Percentiles rank a stretch among this genome's conserved stretches.
Evolutionary conservation across 2,888 invertebrate species (phyloP).

Genomic region (Teinopalpus imperialis): DNA sequence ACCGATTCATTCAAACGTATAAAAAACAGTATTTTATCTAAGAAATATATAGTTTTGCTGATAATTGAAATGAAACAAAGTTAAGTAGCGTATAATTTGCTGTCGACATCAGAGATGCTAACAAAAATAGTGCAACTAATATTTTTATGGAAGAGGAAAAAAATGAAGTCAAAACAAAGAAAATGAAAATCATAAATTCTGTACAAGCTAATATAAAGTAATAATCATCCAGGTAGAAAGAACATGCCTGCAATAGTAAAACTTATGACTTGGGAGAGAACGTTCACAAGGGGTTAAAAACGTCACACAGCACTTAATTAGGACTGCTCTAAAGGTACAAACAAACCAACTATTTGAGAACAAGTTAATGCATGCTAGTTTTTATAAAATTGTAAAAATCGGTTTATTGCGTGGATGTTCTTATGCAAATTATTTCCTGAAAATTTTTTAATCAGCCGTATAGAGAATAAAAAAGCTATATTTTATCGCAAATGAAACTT

Average conservation of each 20-base stretch:
- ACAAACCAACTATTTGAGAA: conserved; percentile 47
- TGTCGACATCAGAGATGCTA: too few relatives aligned
- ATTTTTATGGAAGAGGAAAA: background rate
- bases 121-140: conserved; percentile 11
- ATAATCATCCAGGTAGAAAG: conserved; percentile 3
- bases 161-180: background rate
- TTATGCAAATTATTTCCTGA: too few relatives aligned
- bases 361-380: conserved; percentile 41
- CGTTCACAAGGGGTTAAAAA: conserved; percentile 3
- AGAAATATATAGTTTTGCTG: background rate
- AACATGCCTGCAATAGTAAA: conserved; percentile 22
- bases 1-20: conserved; percentile 12
- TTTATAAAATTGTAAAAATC: too few relatives aligned
- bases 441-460: too few relatives aligned
- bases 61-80: background rate
- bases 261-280: background rate
- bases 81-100: background rate
- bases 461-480: too few relatives aligned
- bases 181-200: background rate
- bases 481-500: conserved; percentile 5
- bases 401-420: too few relatives aligned
- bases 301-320: background rate
- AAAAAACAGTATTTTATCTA: background rate
- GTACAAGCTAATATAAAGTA: background rate
- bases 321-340: conserved; percentile 54